A percentile compares a stretch with the other conserved stretches of the same genome.
Evolutionary conservation across 2,797 vertebrate species (phyloP).

Genomic region (Leptodactylus fallax): DNA sequence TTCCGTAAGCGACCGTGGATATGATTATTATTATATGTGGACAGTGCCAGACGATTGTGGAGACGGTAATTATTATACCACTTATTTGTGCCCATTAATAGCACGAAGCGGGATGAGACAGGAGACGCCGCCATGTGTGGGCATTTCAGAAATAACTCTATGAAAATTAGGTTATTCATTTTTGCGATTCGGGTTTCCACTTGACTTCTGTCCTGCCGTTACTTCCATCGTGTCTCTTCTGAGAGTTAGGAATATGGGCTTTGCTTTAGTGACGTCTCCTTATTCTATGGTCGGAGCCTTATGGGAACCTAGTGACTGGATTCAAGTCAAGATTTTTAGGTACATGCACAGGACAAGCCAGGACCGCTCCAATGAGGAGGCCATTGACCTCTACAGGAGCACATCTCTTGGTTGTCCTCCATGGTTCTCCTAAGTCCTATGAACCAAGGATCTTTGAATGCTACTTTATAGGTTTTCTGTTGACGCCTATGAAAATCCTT

Average conservation of each 20-base stretch:
- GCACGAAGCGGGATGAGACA: neutral
- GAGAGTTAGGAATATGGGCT: neutral
- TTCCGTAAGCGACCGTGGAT: neutral
- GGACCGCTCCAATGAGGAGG: neutral
- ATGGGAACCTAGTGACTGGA: no score
- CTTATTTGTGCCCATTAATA: neutral
- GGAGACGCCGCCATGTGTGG: neutral
- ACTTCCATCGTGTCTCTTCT: neutral
- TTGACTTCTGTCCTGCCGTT: slow-evolving; percentile 7
- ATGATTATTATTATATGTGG: neutral
- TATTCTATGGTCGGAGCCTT: neutral
- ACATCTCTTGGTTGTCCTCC: neutral
- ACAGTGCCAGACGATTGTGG: neutral
- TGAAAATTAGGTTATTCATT: slow-evolving; percentile 10
- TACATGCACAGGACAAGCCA: neutral
- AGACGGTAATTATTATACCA: neutral
- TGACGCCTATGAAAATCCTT: neutral
- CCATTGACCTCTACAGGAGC: neutral
- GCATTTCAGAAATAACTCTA: neutral
- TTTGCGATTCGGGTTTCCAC: neutral
- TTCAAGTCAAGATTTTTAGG: neutral
- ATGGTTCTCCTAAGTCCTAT: neutral
- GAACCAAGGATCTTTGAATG: neutral
- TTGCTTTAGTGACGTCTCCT: neutral
- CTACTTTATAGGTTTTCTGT: neutral